phyloP scores from a whole-genome alignment of 2,113 vertebrate genomes.

The Amphiprion percula region DNA sequence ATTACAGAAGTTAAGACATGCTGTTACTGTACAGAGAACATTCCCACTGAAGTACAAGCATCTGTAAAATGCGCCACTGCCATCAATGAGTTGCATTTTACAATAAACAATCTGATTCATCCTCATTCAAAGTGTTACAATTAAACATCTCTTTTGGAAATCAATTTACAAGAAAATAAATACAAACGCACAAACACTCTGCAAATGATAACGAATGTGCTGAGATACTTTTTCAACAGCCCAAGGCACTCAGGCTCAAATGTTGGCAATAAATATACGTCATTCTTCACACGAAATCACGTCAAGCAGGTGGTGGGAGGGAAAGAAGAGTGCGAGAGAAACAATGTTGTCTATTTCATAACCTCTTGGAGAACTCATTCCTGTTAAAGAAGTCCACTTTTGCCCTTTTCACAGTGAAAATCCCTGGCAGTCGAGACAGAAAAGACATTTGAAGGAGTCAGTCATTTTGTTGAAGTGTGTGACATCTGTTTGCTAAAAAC shows the following conservation, averaged over 20 bases:
- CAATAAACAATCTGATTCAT: slow-evolving; percentile 46
- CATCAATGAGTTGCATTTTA: slow-evolving; percentile 72
- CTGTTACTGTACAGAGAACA: slow-evolving; percentile 84
- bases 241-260: slow-evolving; percentile 91
- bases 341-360: slow-evolving; percentile 50
- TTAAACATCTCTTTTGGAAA: slow-evolving; percentile 58
- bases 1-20: slow-evolving; percentile 85
- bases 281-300: slow-evolving; percentile 75
- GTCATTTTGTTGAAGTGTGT: slow-evolving; percentile 60
- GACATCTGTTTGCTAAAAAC: slow-evolving; percentile 69
- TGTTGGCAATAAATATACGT: slow-evolving; percentile 86
- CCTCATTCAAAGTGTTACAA: slow-evolving; percentile 56
- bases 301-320: slow-evolving; percentile 77
- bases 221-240: slow-evolving; percentile 82
- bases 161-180: slow-evolving; percentile 73
- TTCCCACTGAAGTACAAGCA: slow-evolving; percentile 83
- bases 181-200: slow-evolving; percentile 68
- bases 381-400: slow-evolving; percentile 58
- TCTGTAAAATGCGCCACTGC: slow-evolving; percentile 70
- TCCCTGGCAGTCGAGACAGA: slow-evolving; percentile 74
- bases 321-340: slow-evolving; percentile 72
- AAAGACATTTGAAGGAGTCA: slow-evolving; percentile 58
- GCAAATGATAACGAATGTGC: slow-evolving; percentile 80
- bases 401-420: slow-evolving; percentile 83
- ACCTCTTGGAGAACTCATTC: slow-evolving; percentile 59